A percentile compares a stretch with the other conserved stretches of the same genome.
Evolutionary conservation across 2,113 vertebrate species (phyloP).

Genomic region (Leptodactylus fuscus): DNA sequence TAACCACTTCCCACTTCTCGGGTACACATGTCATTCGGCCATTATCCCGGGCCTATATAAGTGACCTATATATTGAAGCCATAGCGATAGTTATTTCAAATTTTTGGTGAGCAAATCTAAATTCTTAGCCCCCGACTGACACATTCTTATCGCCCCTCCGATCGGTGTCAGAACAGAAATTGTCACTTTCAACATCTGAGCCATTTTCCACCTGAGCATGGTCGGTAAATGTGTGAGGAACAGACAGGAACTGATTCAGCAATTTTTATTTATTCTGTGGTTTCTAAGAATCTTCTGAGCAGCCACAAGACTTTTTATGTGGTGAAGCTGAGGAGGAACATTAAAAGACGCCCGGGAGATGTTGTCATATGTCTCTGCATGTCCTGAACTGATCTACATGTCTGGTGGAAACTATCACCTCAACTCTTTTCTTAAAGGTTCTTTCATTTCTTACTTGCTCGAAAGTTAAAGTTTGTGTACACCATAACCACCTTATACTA

Average conservation of each 20-base stretch:
- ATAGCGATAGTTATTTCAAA: no score
- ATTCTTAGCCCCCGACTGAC: no score
- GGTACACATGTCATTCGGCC: no score
- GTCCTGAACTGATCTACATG: background rate
- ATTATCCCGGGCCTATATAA: no score
- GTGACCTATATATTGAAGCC: no score
- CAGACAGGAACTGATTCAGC: conserved; percentile 22
- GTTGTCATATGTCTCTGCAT: background rate
- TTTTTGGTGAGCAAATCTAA: no score
- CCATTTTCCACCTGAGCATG: background rate
- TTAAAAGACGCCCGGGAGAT: background rate
- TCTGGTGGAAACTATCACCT: background rate
- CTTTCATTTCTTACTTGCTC: background rate
- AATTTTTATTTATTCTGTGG: conserved; percentile 7
- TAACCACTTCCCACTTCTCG: no score
- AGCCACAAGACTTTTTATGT: conserved; percentile 35
- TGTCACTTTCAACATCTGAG: conserved; percentile 3
- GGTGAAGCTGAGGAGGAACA: conserved; percentile 13
- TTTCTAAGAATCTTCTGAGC: conserved; percentile 7
- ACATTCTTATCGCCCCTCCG: no score
- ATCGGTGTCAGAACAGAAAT: background rate
- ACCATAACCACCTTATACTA: no score
- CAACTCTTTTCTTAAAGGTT: background rate
- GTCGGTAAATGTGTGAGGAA: no score
- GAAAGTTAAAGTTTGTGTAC: background rate